Conservation (phyloP, 2,797 vertebrate species). For the Schizothorax lantsangensis region DNA sequence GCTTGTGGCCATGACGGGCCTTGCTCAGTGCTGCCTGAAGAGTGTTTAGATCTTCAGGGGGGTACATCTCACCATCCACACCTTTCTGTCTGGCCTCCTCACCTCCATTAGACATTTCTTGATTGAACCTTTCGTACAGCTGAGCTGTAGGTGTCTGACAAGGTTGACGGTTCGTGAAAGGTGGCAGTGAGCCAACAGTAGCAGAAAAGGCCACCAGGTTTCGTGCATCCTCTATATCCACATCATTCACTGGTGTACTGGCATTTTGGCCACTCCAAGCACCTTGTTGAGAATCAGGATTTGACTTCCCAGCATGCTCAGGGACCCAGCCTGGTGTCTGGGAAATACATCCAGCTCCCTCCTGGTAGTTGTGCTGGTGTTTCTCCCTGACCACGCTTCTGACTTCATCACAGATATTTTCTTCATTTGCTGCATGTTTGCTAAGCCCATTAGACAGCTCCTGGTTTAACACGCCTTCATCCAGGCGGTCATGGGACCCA, state of each 20-base stretch:
- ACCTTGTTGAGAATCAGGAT: conserved; percentile 68
- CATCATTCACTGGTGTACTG: conserved; percentile 62
- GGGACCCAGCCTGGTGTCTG: conserved; percentile 72
- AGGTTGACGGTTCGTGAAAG: conserved; percentile 70
- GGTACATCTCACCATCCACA: conserved; percentile 49
- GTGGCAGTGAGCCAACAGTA: conserved; percentile 86
- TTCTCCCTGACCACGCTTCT: conserved; percentile 58
- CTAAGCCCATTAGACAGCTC: conserved; percentile 88
- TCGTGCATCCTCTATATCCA: conserved; percentile 89
- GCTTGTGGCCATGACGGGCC: conserved; percentile 93
- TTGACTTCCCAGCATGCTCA: conserved; percentile 71
- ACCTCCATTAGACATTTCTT: conserved; percentile 83
- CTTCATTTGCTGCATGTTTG: conserved; percentile 71
- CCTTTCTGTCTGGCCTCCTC: conserved; percentile 62
- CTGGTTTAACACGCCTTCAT: conserved; percentile 89
- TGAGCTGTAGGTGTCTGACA: conserved; percentile 77
- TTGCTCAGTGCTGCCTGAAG: conserved; percentile 89
- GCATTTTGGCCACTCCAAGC: conserved; percentile 70
- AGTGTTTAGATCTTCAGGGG: conserved; percentile 85
- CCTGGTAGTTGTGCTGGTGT: conserved; percentile 57
- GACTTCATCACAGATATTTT: conserved; percentile 70
- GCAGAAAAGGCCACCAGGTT: conserved; percentile 94
- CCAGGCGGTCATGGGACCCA: conserved; percentile 94
- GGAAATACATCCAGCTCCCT: conserved; percentile 68
- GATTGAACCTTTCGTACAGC: conserved; percentile 91